phyloP scores from a whole-genome alignment of 2,797 vertebrate genomes.

The Artibeus lituratus region DNA sequence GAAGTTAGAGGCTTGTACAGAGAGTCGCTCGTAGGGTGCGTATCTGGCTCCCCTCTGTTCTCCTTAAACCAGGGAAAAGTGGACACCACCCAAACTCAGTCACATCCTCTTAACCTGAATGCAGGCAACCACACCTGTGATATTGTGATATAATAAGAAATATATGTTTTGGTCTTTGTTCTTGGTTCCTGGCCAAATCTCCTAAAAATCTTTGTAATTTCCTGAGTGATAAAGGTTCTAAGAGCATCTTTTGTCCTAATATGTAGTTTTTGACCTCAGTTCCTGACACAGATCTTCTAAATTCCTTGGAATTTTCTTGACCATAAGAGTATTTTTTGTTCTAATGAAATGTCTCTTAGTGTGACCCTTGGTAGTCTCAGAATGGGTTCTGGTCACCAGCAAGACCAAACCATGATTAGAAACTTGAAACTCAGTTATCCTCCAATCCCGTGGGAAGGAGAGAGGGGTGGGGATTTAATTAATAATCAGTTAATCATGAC shows the following conservation, averaged over 20 bases:
- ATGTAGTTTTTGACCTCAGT: background rate
- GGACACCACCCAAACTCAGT: background rate
- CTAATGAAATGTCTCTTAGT: background rate
- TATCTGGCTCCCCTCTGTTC: background rate
- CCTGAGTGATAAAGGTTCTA: background rate
- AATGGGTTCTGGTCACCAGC: background rate
- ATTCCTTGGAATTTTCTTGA: background rate
- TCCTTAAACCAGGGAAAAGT: background rate
- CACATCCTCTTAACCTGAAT: background rate
- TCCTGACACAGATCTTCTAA: background rate
- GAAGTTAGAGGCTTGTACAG: background rate
- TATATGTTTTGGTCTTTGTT: background rate
- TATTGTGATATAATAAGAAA: background rate
- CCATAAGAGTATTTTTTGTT: background rate
- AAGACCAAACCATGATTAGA: background rate
- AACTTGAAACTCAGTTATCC: background rate
- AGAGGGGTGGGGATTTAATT: background rate
- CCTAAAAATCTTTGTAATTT: background rate
- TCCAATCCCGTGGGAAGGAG: background rate
- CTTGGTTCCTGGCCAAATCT: background rate
- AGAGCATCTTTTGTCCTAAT: background rate
- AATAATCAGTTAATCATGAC: background rate
- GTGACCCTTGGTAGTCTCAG: background rate
- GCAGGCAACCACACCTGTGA: background rate
- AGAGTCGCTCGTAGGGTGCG: background rate